phyloP scores from a whole-genome alignment of 2,797 vertebrate genomes.

The Meda fulgida region DNA sequence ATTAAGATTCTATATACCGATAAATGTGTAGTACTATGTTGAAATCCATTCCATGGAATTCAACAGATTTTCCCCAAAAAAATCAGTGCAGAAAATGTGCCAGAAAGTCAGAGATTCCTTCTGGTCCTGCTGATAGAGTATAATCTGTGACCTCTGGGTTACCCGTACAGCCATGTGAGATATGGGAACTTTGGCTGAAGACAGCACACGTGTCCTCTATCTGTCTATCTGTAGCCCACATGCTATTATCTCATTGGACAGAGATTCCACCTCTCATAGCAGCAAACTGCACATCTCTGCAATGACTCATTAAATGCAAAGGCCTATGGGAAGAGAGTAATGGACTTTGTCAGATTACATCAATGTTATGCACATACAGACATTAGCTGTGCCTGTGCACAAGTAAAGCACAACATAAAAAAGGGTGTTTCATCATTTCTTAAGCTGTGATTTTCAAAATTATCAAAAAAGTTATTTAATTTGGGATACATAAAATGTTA shows the following conservation, averaged over 20 bases:
- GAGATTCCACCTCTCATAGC: conserved; percentile 5
- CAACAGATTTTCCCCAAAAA: background rate
- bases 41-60: background rate
- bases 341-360: conserved; percentile 43
- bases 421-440: background rate
- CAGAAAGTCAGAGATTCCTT: background rate
- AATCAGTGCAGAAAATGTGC: background rate
- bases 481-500: background rate
- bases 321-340: conserved; percentile 21
- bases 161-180: conserved; percentile 21
- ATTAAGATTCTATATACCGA: background rate
- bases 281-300: conserved; percentile 33
- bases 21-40: background rate
- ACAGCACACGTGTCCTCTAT: conserved; percentile 34
- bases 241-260: conserved; percentile 36
- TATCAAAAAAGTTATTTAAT: background rate
- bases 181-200: background rate
- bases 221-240: conserved; percentile 47
- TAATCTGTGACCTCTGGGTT: conserved; percentile 14
- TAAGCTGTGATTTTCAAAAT: background rate
- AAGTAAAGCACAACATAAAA: background rate
- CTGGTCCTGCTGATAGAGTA: background rate
- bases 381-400: background rate
- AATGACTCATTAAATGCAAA: conserved; percentile 31
- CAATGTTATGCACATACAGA: conserved; percentile 9